Evolutionary conservation across 2,888 invertebrate species (phyloP).

Genomic region (Dolichomitus sp.): DNA sequence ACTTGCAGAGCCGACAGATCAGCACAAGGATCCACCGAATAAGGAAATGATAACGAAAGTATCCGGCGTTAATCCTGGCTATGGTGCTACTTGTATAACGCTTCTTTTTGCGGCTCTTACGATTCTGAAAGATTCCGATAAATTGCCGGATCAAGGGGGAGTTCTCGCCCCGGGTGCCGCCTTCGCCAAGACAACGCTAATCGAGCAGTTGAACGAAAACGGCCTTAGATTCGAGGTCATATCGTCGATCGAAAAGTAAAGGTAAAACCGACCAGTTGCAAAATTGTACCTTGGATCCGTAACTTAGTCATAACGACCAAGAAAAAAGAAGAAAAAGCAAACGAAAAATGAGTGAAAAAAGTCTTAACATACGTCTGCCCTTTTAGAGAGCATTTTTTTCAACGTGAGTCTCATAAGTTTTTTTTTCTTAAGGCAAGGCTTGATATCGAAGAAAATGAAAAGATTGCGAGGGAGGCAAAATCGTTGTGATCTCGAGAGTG

Average conservation of each 20-base stretch:
- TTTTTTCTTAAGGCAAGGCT: not conserved
- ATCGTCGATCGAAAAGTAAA: conserved; percentile 75
- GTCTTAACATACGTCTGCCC: not conserved
- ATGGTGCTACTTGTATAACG: conserved; percentile 93
- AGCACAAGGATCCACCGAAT: conserved; percentile 88
- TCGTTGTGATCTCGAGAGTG: too few relatives aligned
- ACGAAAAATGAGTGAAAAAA: not conserved
- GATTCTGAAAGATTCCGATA: conserved; percentile 91
- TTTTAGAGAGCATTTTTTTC: not conserved
- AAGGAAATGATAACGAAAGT: conserved; percentile 91
- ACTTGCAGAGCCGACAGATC: conserved; percentile 87
- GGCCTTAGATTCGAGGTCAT: conserved; percentile 91
- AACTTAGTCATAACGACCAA: conserved; percentile 23
- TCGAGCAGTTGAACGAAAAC: conserved; percentile 91
- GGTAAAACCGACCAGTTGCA: conserved; percentile 45
- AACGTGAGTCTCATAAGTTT: not conserved
- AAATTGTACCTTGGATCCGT: conserved; percentile 44
- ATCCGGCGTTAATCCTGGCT: conserved; percentile 91
- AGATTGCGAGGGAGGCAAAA: too few relatives aligned
- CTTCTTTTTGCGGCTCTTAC: conserved; percentile 92
- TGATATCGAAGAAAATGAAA: too few relatives aligned
- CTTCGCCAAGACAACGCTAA: conserved; percentile 93
- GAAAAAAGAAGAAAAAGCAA: not conserved
- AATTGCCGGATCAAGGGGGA: conserved; percentile 93
- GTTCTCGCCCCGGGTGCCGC: conserved; percentile 95